Evolutionary conservation across 2,888 invertebrate species (phyloP).

Genomic region (Phytoseiulus persimilis): DNA sequence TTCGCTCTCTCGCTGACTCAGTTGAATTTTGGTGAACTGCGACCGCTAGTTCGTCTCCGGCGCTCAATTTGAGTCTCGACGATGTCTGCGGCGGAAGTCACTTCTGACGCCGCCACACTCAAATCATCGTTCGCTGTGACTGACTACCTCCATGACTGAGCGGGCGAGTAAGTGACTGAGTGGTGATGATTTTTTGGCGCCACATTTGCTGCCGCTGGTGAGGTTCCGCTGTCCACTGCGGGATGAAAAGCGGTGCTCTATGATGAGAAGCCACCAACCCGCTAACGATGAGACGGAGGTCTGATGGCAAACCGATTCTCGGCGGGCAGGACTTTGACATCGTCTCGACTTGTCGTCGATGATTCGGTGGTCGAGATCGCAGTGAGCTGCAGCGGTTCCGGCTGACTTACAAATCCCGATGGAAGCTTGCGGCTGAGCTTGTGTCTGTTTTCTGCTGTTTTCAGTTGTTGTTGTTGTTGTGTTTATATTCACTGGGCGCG

Average conservation of each 20-base stretch:
- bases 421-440: no score
- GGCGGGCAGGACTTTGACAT: neutral
- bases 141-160: slow-evolving; percentile 5
- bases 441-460: neutral
- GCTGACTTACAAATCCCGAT: no score
- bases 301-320: neutral
- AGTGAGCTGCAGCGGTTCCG: no score
- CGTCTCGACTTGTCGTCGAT: no score
- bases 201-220: neutral
- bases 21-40: neutral
- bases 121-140: neutral
- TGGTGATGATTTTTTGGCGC: slow-evolving; percentile 5
- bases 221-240: neutral
- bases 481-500: neutral
- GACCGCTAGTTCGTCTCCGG: neutral
- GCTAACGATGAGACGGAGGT: neutral
- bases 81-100: neutral
- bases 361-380: no score
- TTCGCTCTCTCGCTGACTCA: neutral
- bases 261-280: neutral
- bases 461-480: neutral
- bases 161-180: neutral
- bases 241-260: neutral
- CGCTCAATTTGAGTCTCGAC: neutral
- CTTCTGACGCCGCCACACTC: neutral